These are phyloP conservation scores for Erebia ligea DNA, from an alignment of 2,888 invertebrate species.

Conservation along the genomic window DNA sequence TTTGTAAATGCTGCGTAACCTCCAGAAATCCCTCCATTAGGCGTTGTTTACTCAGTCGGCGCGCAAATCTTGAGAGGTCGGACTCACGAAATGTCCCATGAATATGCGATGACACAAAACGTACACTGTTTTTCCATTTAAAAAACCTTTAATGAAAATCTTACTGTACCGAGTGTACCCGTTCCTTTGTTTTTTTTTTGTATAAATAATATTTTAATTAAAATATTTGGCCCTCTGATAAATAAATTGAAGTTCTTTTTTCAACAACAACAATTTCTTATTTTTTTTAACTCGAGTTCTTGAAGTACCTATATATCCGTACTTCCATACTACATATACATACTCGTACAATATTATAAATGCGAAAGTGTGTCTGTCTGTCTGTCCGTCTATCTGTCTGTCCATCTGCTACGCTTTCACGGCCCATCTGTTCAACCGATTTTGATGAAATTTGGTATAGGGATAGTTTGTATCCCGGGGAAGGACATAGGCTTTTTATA, in stretches of 20 bases:
- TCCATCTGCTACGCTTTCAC: no score
- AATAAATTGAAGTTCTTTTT: background rate
- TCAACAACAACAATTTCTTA: no score
- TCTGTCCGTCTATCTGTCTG: no score
- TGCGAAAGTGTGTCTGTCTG: no score
- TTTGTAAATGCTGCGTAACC: slow-evolving; percentile 72
- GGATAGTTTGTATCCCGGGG: no score
- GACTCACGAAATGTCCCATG: slow-evolving; percentile 81
- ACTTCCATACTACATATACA: no score
- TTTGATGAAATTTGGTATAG: no score
- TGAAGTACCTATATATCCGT: no score
- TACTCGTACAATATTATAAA: no score
- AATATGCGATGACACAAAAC: slow-evolving; percentile 83
- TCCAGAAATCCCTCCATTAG: slow-evolving; percentile 77
- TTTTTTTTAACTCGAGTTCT: no score
- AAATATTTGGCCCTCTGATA: background rate
- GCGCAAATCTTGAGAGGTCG: slow-evolving; percentile 81
- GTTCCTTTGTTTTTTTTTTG: slow-evolving; percentile 28
- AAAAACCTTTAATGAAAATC: slow-evolving; percentile 74
- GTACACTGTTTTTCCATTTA: slow-evolving; percentile 83
- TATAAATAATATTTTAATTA: slow-evolving; percentile 4
- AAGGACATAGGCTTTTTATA: no score
- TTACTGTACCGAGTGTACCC: slow-evolving; percentile 57
- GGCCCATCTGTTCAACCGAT: no score
- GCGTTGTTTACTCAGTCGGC: slow-evolving; percentile 77